Base-by-base conservation (phyloP, 2,797 vertebrate species). In the Ataeniobius toweri region DNA sequence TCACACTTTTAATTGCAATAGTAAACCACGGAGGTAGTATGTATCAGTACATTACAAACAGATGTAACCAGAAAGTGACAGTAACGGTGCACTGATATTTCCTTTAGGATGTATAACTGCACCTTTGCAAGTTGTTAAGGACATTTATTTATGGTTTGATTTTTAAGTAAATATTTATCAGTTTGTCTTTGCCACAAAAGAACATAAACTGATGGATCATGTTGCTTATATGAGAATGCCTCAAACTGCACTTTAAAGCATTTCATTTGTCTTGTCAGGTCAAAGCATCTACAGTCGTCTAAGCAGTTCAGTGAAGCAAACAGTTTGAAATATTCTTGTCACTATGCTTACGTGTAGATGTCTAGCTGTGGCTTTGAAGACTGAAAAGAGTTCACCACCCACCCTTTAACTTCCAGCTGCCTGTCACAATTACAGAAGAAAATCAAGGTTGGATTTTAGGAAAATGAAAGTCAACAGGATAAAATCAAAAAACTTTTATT, bases 11-110 rank as follows among this genome's bases (percentile, higher is more conserved):
- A 53, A 79, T 73, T 4, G 0, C 8, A 56, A 13, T 55, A 41
- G 80, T 70, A 39, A 87, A 85, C 79, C 80, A 78, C 82, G 83
- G 67, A 75, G 28, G 28, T 68, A 59, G 26, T 59, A 50, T 50
- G 50, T 67, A 65, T 73, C 31, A 73, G 76, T 48, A 71, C 36
- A 3, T 8, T 41, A 2, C 58, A 39, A 16, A 53, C 59, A 80
- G 74, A 82, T 61, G 26, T 20, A 71, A 83, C 68, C 69, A 76
- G 71, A 75, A 39, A 72, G 44, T 67, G 41, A 75, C 1, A 5
- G 5, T 69, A 76, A 72, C 50, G 65, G 65, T 55, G 56, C 36
- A 36, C 50, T 58, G 50, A 53, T 9, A 70, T 61, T 74, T 73
- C 41, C 22, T 24, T 16, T 28, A 77, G 63, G 7, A 68, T 6